These are phyloP conservation scores for Ophion costatus DNA, from an alignment of 2,888 invertebrate species.

Conservation along the genomic window DNA sequence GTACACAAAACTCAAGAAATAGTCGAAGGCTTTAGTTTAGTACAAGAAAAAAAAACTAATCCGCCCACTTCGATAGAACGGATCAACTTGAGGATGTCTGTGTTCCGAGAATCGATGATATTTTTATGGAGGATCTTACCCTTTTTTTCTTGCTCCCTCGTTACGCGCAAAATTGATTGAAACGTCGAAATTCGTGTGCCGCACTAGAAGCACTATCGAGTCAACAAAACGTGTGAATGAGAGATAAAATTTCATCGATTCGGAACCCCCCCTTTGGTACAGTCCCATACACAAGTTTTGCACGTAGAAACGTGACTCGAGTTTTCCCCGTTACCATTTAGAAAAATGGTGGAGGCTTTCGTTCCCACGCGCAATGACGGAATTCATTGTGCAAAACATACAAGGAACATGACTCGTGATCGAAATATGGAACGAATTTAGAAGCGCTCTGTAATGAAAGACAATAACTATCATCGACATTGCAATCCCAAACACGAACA, in stretches of 20 bases:
- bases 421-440: background rate
- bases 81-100: background rate
- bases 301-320: background rate
- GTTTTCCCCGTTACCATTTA: background rate
- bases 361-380: background rate
- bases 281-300: background rate
- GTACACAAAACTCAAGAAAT: background rate
- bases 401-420: background rate
- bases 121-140: background rate
- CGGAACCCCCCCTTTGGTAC: background rate
- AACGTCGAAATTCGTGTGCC: background rate
- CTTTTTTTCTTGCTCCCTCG: background rate
- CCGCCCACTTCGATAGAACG: background rate
- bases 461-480: background rate
- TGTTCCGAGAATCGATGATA: background rate
- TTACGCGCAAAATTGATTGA: background rate
- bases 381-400: background rate
- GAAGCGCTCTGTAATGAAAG: too few species aligned
- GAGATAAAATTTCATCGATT: background rate
- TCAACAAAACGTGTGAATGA: slow-evolving; percentile 1
- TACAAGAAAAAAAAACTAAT: background rate
- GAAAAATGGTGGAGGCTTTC: background rate
- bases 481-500: background rate
- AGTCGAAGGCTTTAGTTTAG: background rate
- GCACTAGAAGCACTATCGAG: background rate